These are phyloP conservation scores for Chinchilla lanigera DNA, from an alignment of 2,113 vertebrate genomes.

Conservation along the genomic window DNA sequence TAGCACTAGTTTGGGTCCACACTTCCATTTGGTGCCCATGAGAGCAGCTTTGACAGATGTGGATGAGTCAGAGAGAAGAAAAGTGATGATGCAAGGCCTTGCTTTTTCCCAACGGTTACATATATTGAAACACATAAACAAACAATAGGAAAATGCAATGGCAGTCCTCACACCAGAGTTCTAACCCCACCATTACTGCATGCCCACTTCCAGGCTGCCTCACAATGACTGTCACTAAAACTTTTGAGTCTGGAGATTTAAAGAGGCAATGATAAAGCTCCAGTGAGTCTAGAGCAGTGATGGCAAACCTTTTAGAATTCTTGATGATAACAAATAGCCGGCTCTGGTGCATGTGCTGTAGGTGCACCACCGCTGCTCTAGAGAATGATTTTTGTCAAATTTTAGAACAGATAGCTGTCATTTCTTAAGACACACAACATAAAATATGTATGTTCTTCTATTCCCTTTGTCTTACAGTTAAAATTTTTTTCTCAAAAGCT, in stretches of 20 bases:
- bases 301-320: background rate
- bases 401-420: background rate
- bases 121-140: background rate
- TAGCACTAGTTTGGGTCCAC: background rate
- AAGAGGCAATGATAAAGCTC: background rate
- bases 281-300: background rate
- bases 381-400: background rate
- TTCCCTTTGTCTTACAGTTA: background rate
- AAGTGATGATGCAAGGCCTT: background rate
- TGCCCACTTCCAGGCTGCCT: too few relatives aligned
- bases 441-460: background rate
- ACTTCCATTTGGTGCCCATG: background rate
- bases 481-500: background rate
- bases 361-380: background rate
- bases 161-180: background rate
- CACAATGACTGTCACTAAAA: background rate
- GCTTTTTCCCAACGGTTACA: background rate
- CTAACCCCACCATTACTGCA: rapidly evolving
- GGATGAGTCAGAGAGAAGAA: background rate
- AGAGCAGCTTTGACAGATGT: background rate
- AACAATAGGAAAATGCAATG: background rate
- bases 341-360: background rate
- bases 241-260: background rate
- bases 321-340: background rate
- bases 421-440: background rate